Evolutionary conservation across 2,113 vertebrate genomes (phyloP).

Genomic region (Istiophorus platypterus): DNA sequence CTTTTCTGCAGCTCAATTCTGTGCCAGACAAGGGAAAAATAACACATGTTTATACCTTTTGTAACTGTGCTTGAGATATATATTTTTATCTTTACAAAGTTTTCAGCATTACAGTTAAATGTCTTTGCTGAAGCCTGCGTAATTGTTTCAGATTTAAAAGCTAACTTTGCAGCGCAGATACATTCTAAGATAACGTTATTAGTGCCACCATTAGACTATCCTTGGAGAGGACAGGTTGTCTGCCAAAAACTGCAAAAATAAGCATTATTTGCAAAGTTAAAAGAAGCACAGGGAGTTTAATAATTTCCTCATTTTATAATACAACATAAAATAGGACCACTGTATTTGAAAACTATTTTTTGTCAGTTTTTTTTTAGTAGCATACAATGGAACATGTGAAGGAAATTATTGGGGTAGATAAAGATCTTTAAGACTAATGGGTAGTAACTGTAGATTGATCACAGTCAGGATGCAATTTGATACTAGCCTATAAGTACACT

Average conservation of each 20-base stretch:
- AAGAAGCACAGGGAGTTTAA: slow-evolving; percentile 18
- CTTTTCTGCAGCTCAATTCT: slow-evolving; percentile 47
- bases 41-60: slow-evolving; percentile 55
- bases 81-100: slow-evolving; percentile 64
- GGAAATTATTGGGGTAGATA: slow-evolving; percentile 48
- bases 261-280: slow-evolving; percentile 66
- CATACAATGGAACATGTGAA: slow-evolving; percentile 36
- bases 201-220: slow-evolving; percentile 61
- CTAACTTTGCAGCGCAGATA: slow-evolving; percentile 61
- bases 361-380: slow-evolving; percentile 46
- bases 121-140: slow-evolving; percentile 78
- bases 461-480: slow-evolving; percentile 67
- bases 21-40: slow-evolving; percentile 57
- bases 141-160: slow-evolving; percentile 79
- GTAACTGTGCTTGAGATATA: slow-evolving; percentile 45
- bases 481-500: slow-evolving; percentile 32
- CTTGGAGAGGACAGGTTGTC: slow-evolving; percentile 56
- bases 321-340: slow-evolving; percentile 12
- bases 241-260: slow-evolving; percentile 53
- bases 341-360: slow-evolving; percentile 36
- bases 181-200: slow-evolving; percentile 65
- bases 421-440: slow-evolving; percentile 77
- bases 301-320: slow-evolving; percentile 35
- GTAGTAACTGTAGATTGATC: slow-evolving; percentile 76
- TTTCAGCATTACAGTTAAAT: slow-evolving; percentile 61